Conservation (phyloP, 2,113 vertebrate genomes). For the Crotophaga sulcirostris region DNA sequence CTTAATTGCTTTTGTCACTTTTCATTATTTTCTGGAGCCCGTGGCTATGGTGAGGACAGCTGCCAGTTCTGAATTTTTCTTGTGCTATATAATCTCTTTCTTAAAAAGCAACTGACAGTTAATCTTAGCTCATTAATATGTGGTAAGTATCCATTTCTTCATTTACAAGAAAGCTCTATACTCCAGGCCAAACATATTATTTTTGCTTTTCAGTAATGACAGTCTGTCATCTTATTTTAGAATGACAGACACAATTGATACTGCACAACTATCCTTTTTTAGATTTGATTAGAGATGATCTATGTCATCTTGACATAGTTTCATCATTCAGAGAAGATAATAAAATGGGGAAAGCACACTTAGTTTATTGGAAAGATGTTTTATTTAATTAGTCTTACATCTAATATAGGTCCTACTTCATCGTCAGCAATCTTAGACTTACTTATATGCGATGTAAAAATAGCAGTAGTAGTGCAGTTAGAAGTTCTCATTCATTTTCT, state of each 20-base stretch:
- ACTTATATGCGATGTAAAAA: not conserved
- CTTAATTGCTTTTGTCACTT: not conserved
- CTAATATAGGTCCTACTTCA: not conserved
- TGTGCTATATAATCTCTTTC: not conserved
- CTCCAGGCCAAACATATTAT: not conserved
- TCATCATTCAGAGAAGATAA: not conserved
- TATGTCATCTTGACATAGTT: not conserved
- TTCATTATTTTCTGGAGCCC: not conserved
- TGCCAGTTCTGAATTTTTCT: not conserved
- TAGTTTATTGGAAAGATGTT: not conserved
- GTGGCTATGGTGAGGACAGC: not conserved
- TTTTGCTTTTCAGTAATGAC: not conserved
- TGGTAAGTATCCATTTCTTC: not conserved
- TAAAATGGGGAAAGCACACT: not conserved
- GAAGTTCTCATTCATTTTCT: not conserved
- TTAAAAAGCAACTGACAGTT: not conserved
- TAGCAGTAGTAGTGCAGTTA: not conserved
- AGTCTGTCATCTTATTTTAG: not conserved
- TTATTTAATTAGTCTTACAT: not conserved
- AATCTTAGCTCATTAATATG: not conserved
- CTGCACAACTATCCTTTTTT: not conserved
- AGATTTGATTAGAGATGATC: not conserved
- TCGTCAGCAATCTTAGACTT: not conserved
- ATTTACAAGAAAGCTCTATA: not conserved
- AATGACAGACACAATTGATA: not conserved